phyloP scores from a whole-genome alignment of 2,113 vertebrate genomes.

The Felis chaus region DNA sequence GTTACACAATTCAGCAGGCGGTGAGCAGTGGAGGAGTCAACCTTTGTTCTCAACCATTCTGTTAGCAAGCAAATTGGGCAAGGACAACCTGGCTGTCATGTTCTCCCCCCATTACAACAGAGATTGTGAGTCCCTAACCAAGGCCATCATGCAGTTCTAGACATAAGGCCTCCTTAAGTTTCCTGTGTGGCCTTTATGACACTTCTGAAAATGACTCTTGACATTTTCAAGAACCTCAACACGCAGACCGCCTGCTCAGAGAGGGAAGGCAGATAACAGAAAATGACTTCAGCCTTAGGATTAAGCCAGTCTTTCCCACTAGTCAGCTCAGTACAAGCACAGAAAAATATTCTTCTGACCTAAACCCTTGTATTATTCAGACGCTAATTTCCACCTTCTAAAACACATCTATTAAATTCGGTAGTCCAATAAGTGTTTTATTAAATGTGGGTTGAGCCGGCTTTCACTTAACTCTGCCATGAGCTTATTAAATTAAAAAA shows the following conservation, averaged over 20 bases:
- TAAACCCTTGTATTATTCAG: neutral
- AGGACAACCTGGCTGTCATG: neutral
- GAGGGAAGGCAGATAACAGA: neutral
- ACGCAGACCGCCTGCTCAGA: neutral
- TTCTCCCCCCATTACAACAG: neutral
- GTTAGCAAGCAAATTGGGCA: conserved; percentile 13
- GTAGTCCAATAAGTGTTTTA: conserved; percentile 39
- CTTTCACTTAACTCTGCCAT: conserved; percentile 65
- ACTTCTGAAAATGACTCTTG: conserved; percentile 39
- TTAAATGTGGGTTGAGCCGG: conserved; percentile 58
- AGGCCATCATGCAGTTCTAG: neutral
- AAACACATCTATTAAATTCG: conserved; percentile 61
- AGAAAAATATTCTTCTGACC: neutral
- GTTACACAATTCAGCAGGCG: neutral
- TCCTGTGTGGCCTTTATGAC: conserved; percentile 34
- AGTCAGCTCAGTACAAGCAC: neutral
- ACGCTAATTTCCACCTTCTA: conserved; percentile 48
- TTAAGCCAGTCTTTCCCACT: neutral
- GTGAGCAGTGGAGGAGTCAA: neutral
- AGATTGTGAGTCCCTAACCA: neutral
- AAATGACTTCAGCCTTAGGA: neutral
- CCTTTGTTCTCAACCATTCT: conserved; percentile 31
- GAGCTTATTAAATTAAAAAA: conserved; percentile 66
- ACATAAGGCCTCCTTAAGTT: conserved; percentile 23
- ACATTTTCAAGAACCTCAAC: conserved; percentile 31